A percentile compares a stretch with the other conserved stretches of the same genome.
Evolutionary conservation across 1,140 invertebrate genomes (phyloP).

Genomic region (Berghia stephanieae): DNA sequence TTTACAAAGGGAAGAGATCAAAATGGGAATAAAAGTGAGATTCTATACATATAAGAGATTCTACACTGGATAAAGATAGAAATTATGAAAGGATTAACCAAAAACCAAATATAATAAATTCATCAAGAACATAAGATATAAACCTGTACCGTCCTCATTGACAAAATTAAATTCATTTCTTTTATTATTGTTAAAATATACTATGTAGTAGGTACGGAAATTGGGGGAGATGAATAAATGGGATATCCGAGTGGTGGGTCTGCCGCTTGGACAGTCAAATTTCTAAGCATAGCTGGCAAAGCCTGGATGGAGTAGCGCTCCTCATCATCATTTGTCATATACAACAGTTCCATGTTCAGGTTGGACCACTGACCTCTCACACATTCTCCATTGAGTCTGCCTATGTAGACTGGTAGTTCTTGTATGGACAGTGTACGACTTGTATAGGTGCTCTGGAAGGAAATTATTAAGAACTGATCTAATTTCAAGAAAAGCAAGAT

Average conservation of each 20-base stretch:
- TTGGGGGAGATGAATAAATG: conserved; percentile 66
- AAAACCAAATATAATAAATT: too few relatives aligned
- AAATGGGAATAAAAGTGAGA: too few relatives aligned
- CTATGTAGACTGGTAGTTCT: conserved; percentile 64
- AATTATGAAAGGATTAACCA: too few relatives aligned
- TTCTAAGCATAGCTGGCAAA: conserved; percentile 68
- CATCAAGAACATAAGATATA: too few relatives aligned
- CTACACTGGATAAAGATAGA: too few relatives aligned
- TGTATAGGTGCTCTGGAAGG: conserved; percentile 63
- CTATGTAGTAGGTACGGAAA: conserved; percentile 51
- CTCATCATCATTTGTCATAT: conserved; percentile 72
- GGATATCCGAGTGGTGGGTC: conserved; percentile 71
- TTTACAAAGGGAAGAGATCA: too few relatives aligned
- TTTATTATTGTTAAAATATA: background rate
- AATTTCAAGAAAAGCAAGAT: too few relatives aligned
- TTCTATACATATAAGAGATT: too few relatives aligned
- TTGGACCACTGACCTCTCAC: conserved; percentile 70
- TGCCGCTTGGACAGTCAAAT: conserved; percentile 70
- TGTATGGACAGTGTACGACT: conserved; percentile 66
- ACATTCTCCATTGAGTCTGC: conserved; percentile 66
- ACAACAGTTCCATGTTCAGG: conserved; percentile 69
- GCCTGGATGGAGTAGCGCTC: conserved; percentile 72
- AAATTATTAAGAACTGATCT: too few relatives aligned
- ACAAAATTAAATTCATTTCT: background rate
- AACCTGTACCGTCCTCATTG: too few relatives aligned